These are phyloP conservation scores for Polydrusus cervinus DNA, from an alignment of 2,888 invertebrate species.

Conservation along the genomic window DNA sequence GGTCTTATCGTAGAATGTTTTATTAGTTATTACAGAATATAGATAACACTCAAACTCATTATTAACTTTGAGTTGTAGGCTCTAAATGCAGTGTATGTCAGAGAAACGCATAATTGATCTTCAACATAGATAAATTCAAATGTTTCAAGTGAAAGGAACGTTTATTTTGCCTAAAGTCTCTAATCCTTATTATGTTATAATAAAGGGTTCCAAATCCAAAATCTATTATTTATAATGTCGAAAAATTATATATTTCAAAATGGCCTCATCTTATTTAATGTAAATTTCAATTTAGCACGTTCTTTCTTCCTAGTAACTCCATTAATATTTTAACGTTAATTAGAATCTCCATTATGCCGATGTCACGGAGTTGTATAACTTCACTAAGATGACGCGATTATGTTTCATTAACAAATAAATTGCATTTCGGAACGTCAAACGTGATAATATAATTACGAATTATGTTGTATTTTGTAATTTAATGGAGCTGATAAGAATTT, in stretches of 20 bases:
- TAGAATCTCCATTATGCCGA: slow-evolving; percentile 12
- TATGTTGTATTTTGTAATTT: background rate
- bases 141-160: no score
- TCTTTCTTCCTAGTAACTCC: slow-evolving; percentile 10
- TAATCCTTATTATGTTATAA: no score
- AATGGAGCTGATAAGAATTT: background rate
- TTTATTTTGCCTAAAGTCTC: no score
- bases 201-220: no score
- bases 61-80: no score
- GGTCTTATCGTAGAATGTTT: no score
- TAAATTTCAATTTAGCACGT: background rate
- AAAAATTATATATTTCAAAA: background rate
- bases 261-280: background rate
- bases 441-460: slow-evolving; percentile 12
- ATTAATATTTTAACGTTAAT: slow-evolving; percentile 22
- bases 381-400: slow-evolving; percentile 23
- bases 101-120: no score
- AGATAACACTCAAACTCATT: no score
- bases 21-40: no score
- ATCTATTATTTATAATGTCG: background rate
- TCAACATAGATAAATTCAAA: no score
- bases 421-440: slow-evolving; percentile 22
- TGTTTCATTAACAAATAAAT: slow-evolving; percentile 32
- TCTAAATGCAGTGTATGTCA: no score
- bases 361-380: slow-evolving; percentile 28